Percentiles rank a stretch among this genome's conserved stretches.
These are phyloP conservation scores for Trichosurus vulpecula DNA, from an alignment of 2,797 vertebrate genomes.

Conservation along the genomic window DNA sequence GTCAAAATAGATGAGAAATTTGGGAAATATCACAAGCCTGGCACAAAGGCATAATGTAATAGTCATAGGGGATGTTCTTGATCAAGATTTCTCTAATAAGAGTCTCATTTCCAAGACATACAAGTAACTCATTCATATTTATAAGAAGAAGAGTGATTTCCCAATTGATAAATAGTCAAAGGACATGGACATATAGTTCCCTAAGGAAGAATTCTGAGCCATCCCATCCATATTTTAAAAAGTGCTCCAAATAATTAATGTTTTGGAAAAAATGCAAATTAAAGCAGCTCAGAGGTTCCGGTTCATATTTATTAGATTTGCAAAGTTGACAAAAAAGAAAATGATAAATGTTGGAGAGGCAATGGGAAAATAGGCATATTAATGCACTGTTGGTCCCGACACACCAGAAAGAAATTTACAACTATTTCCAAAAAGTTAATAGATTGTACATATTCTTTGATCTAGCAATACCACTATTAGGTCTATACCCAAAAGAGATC, in stretches of 20 bases:
- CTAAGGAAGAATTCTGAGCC: background rate
- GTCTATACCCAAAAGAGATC: background rate
- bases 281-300: background rate
- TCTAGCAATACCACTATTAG: background rate
- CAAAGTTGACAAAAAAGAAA: background rate
- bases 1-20: background rate
- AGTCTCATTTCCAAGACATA: background rate
- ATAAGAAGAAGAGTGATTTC: background rate
- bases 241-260: background rate
- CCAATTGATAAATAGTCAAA: background rate
- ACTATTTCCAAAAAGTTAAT: background rate
- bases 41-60: background rate
- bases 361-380: background rate
- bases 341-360: background rate
- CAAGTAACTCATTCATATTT: background rate
- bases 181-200: background rate
- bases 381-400: background rate
- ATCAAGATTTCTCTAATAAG: background rate
- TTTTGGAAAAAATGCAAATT: background rate
- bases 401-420: background rate
- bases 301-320: background rate
- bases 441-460: background rate
- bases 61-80: background rate
- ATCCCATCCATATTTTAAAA: background rate
- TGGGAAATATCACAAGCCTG: background rate